Percentiles rank a stretch among this genome's conserved stretches.
These are phyloP conservation scores for Lycaon pictus DNA, from an alignment of 2,113 vertebrate species.

Conservation along the genomic window DNA sequence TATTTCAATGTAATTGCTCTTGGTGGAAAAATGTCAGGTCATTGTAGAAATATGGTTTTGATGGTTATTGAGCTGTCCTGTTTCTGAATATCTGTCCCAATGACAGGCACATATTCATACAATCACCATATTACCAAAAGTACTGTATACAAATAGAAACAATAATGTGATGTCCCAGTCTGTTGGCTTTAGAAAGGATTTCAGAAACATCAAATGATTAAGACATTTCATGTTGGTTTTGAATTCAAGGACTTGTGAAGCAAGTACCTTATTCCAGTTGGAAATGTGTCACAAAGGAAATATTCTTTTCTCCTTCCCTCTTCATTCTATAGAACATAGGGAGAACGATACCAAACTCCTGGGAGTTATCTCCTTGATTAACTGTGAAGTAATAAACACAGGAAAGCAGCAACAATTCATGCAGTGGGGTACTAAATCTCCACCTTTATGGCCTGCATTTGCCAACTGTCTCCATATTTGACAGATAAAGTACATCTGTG, in stretches of 20 bases:
- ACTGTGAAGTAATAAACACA: slow-evolving; percentile 82
- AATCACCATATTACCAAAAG: slow-evolving; percentile 33
- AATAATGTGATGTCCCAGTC: background rate
- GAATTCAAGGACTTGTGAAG: slow-evolving; percentile 43
- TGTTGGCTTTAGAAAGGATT: slow-evolving; percentile 64
- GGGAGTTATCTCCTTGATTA: slow-evolving; percentile 82
- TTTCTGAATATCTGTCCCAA: slow-evolving; percentile 51
- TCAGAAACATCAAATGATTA: slow-evolving; percentile 66
- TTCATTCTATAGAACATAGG: slow-evolving; percentile 66
- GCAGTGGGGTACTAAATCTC: slow-evolving; percentile 81
- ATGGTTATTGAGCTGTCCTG: background rate
- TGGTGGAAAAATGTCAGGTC: slow-evolving; percentile 30
- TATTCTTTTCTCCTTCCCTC: background rate
- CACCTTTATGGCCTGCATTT: slow-evolving; percentile 83
- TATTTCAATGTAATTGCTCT: slow-evolving; percentile 14
- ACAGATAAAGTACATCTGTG: slow-evolving; percentile 83
- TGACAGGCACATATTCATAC: background rate
- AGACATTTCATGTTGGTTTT: slow-evolving; percentile 64
- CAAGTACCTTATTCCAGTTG: slow-evolving; percentile 3
- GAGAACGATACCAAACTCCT: slow-evolving; percentile 78
- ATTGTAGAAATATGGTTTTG: background rate
- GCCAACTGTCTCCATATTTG: slow-evolving; percentile 84
- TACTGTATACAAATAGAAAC: slow-evolving; percentile 46
- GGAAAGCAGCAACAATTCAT: slow-evolving; percentile 83
- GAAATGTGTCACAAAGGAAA: slow-evolving; percentile 19